Evolutionary conservation across 2,113 vertebrate species (phyloP).

Genomic region (Tauraco erythrolophus): DNA sequence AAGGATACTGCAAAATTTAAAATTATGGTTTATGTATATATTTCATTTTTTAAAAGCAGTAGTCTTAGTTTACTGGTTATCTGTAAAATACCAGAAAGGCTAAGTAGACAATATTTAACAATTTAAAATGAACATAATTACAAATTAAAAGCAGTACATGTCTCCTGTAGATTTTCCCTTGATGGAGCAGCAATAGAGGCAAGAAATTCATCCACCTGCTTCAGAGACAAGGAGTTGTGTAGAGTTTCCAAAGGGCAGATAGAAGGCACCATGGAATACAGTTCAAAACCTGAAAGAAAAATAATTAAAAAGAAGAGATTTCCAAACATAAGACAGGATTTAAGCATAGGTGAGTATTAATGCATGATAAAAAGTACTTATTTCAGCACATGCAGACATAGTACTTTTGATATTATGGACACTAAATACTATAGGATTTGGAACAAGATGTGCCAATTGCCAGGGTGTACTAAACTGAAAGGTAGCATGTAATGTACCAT

Average conservation of each 20-base stretch:
- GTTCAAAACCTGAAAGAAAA: conserved; percentile 84
- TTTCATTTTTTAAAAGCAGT: background rate
- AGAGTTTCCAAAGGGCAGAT: conserved; percentile 92
- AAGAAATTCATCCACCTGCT: conserved; percentile 93
- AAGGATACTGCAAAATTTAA: background rate
- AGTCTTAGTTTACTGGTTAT: background rate
- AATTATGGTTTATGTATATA: background rate
- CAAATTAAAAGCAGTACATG: conserved; percentile 71
- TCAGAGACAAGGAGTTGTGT: conserved; percentile 90
- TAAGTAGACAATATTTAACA: background rate
- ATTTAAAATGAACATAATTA: conserved; percentile 38
- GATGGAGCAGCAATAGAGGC: conserved; percentile 82
- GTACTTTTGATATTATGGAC: conserved; percentile 21
- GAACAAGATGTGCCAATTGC: conserved; percentile 30
- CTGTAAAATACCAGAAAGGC: background rate
- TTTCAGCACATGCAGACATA: conserved; percentile 41
- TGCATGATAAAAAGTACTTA: background rate
- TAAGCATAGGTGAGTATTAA: background rate
- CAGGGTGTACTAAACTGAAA: conserved; percentile 8
- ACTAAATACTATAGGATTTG: conserved; percentile 34
- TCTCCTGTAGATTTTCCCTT: conserved; percentile 74
- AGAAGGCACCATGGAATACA: conserved; percentile 93
- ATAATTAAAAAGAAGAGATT: conserved; percentile 15
- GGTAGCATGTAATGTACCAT: background rate
- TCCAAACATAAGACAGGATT: conserved; percentile 22